Evolutionary conservation across 2,113 vertebrate species (phyloP).

Genomic region (Nibea albiflora): DNA sequence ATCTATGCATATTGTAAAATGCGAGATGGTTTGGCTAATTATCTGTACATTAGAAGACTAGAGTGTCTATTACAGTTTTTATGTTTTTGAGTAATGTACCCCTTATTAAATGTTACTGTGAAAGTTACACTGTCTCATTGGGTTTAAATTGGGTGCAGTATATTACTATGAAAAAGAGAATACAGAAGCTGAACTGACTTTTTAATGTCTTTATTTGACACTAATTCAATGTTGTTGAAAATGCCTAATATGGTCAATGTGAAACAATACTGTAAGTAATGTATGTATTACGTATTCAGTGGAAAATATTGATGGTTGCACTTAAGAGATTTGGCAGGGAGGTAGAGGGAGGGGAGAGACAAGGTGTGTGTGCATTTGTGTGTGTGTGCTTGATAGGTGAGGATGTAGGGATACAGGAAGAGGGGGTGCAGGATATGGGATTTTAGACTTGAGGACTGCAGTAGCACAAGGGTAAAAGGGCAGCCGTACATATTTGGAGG

Average conservation of each 20-base stretch:
- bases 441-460: conserved; percentile 50
- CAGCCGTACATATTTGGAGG: conserved; percentile 54
- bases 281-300: conserved; percentile 41
- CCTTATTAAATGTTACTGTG: conserved; percentile 24
- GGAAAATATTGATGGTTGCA: not conserved
- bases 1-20: conserved; percentile 67
- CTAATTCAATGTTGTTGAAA: conserved; percentile 16
- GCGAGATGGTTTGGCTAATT: conserved; percentile 23
- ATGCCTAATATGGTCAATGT: conserved; percentile 10
- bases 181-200: conserved; percentile 15
- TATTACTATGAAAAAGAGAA: not conserved
- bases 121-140: conserved; percentile 18
- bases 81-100: conserved; percentile 44
- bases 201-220: conserved; percentile 17
- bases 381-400: conserved; percentile 4
- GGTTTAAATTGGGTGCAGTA: conserved; percentile 1
- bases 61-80: conserved; percentile 32
- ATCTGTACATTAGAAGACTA: conserved; percentile 36
- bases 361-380: not conserved
- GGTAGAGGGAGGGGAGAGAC: conserved; percentile 4
- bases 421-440: conserved; percentile 14
- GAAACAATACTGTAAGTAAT: conserved; percentile 5
- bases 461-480: conserved; percentile 64
- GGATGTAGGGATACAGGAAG: not conserved
- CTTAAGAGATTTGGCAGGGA: conserved; percentile 36